A percentile compares a stretch with the other conserved stretches of the same genome.
Evolutionary conservation across 2,113 vertebrate species (phyloP).

Genomic region (Toxostoma redivivum): DNA sequence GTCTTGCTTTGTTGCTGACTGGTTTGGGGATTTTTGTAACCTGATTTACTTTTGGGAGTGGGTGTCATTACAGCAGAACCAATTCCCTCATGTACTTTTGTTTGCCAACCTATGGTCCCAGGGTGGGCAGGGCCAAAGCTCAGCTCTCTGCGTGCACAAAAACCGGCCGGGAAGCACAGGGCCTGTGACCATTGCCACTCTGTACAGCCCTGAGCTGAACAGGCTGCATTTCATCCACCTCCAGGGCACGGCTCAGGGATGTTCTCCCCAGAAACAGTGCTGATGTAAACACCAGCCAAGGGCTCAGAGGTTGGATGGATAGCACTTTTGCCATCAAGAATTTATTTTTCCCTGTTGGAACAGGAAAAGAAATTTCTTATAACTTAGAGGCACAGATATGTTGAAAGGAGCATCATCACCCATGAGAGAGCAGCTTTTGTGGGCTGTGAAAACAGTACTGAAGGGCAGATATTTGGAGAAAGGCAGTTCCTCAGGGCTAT

Average conservation of each 20-base stretch:
- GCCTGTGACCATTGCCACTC: not conserved
- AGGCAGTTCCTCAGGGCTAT: not conserved
- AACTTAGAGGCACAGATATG: not conserved
- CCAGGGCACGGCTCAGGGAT: not conserved
- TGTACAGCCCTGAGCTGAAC: fast-evolving
- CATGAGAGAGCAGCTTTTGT: not conserved
- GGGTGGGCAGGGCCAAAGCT: not conserved
- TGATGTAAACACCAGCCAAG: not conserved
- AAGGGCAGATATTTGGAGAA: not conserved
- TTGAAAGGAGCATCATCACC: not conserved
- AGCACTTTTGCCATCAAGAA: not conserved
- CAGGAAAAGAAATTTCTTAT: not conserved
- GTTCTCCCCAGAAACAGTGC: not conserved
- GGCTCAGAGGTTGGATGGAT: not conserved
- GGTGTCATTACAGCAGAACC: not conserved
- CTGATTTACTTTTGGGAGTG: not conserved
- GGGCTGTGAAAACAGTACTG: not conserved
- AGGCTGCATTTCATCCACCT: not conserved
- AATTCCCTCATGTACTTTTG: not conserved
- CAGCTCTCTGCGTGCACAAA: not conserved
- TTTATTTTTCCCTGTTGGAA: not conserved
- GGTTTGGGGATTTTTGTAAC: not conserved
- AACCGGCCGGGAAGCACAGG: not conserved
- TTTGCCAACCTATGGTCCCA: not conserved
- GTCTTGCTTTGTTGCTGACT: not conserved